Evolutionary conservation across 2,888 invertebrate genomes (phyloP).

Genomic region (Phortica magna): DNA sequence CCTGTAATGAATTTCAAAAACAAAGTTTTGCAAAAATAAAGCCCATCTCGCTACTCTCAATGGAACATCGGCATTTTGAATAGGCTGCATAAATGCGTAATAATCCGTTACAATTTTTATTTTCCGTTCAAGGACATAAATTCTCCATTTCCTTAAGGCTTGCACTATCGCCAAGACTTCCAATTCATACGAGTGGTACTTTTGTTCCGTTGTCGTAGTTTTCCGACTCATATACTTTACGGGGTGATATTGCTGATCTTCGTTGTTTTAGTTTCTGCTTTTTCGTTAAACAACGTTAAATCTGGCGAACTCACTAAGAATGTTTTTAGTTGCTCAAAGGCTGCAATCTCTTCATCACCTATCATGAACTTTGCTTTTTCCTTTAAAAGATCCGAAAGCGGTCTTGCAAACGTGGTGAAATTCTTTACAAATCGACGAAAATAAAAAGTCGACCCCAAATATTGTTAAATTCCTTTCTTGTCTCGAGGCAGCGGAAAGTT

Average conservation of each 20-base stretch:
- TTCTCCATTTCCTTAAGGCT: constrained; percentile 57
- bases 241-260: constrained; percentile 43
- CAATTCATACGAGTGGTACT: constrained; percentile 48
- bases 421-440: constrained; percentile 41
- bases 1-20: constrained; percentile 43
- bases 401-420: constrained; percentile 32
- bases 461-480: constrained; percentile 47
- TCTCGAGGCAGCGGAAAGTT: no score
- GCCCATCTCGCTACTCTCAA: constrained; percentile 44
- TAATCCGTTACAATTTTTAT: constrained; percentile 52
- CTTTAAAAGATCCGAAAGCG: background rate
- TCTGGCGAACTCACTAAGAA: constrained; percentile 44
- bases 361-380: constrained; percentile 31
- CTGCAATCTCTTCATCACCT: constrained; percentile 36
- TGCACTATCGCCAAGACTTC: background rate
- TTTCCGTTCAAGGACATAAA: constrained; percentile 42
- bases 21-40: constrained; percentile 46
- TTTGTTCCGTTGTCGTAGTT: constrained; percentile 43
- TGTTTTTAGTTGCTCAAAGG: constrained; percentile 42
- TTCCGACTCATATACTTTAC: constrained; percentile 46
- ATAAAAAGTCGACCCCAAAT: constrained; percentile 48
- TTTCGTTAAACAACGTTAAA: constrained; percentile 41
- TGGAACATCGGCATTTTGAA: constrained; percentile 45
- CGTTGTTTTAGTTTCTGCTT: constrained; percentile 4
- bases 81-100: constrained; percentile 48